These are phyloP conservation scores for Thomomys bottae DNA, from an alignment of 2,113 vertebrate genomes.

Conservation along the genomic window DNA sequence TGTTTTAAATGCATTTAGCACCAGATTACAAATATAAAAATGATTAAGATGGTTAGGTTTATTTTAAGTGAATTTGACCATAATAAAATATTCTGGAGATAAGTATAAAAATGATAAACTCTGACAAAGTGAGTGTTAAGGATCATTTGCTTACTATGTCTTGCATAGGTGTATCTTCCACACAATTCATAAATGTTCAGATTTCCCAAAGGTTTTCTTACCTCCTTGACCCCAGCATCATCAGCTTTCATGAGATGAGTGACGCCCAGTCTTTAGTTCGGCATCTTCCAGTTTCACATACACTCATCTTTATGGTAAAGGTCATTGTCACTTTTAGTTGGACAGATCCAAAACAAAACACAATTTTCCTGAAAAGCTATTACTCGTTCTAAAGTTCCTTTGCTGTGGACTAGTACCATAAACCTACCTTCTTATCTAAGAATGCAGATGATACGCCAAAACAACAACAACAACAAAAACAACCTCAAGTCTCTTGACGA, in stretches of 20 bases:
- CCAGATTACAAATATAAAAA: background rate
- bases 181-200: background rate
- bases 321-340: background rate
- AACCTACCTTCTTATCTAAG: background rate
- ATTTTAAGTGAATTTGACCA: background rate
- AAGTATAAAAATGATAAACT: background rate
- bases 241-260: background rate
- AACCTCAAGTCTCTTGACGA: background rate
- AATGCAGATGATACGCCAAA: background rate
- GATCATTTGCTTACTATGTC: background rate
- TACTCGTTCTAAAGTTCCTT: background rate
- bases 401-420: background rate
- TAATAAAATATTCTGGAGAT: background rate
- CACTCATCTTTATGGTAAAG: background rate
- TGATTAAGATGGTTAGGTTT: background rate
- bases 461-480: no score
- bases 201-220: constrained; percentile 7
- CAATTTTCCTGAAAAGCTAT: rapidly evolving
- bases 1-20: background rate
- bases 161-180: background rate
- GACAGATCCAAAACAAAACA: background rate
- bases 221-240: background rate
- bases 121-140: background rate
- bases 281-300: background rate
- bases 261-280: background rate